phyloP scores from a whole-genome alignment of 2,113 vertebrate genomes.

The Elephas maximus region DNA sequence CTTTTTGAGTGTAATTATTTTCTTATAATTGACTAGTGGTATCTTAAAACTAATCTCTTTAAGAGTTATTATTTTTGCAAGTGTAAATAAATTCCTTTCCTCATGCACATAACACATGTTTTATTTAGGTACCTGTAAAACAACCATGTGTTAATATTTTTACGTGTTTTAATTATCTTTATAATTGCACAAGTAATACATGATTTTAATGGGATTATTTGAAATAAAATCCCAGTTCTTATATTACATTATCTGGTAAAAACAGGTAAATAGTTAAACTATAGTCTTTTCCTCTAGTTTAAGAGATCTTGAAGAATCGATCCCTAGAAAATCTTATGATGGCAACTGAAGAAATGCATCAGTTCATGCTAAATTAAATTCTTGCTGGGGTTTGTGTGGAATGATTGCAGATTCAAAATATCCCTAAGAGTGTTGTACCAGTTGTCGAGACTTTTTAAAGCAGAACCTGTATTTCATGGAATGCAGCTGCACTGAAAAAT shows the following conservation, averaged over 20 bases:
- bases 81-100: slow-evolving; percentile 5
- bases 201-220: not conserved
- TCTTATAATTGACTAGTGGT: not conserved
- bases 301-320: not conserved
- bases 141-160: not conserved
- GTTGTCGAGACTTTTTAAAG: not conserved
- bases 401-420: not conserved
- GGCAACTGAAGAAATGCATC: not conserved
- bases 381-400: not conserved
- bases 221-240: not conserved
- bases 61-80: not conserved
- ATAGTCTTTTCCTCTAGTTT: not conserved
- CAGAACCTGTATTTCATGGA: not conserved
- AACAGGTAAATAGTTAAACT: not conserved
- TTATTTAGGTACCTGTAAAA: not conserved
- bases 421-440: not conserved
- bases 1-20: not conserved
- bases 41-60: not conserved
- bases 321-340: not conserved
- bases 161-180: not conserved
- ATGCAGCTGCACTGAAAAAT: not conserved
- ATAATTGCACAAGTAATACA: not conserved
- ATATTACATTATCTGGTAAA: not conserved
- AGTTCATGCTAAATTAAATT: not conserved
- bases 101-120: not conserved